phyloP scores from a whole-genome alignment of 2,113 vertebrate species.

The Eulacestoma nigropectus region DNA sequence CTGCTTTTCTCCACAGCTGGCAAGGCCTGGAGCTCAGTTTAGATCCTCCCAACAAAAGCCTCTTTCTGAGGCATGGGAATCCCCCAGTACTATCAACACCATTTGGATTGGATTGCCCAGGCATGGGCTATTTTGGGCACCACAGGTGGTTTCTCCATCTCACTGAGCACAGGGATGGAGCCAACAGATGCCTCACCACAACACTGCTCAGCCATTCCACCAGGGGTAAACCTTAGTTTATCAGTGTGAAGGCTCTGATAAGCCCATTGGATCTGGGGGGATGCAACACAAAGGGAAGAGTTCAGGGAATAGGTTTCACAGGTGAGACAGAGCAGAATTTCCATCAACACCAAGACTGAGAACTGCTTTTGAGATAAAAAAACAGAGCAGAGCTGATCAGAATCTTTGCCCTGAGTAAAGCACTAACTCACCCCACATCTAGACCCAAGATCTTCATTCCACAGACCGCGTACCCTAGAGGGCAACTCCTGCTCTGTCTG shows the following conservation, averaged over 20 bases:
- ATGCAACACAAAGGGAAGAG: not conserved
- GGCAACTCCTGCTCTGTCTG: not conserved
- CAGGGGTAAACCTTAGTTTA: not conserved
- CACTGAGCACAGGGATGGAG: not conserved
- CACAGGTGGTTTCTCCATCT: constrained; percentile 45
- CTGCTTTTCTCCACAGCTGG: constrained; percentile 55
- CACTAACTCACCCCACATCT: not conserved
- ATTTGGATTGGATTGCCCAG: not conserved
- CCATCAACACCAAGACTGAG: not conserved
- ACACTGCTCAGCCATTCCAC: not conserved
- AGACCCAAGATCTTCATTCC: not conserved
- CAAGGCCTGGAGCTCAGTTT: constrained; percentile 28
- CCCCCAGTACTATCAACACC: not conserved
- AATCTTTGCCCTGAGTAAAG: not conserved
- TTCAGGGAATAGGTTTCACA: not conserved
- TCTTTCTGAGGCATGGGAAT: constrained; percentile 50
- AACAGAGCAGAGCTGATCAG: not conserved
- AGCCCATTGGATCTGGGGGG: not conserved
- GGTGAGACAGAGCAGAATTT: not conserved
- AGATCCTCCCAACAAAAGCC: constrained; percentile 51
- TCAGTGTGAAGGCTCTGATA: not conserved
- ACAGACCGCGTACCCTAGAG: not conserved
- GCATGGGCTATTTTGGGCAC: constrained; percentile 37
- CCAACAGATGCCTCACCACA: not conserved
- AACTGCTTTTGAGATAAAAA: not conserved